Percentiles rank a stretch among this genome's conserved stretches.
Conservation (phyloP, 2,888 invertebrate species). For the Chironomus riparius region DNA sequence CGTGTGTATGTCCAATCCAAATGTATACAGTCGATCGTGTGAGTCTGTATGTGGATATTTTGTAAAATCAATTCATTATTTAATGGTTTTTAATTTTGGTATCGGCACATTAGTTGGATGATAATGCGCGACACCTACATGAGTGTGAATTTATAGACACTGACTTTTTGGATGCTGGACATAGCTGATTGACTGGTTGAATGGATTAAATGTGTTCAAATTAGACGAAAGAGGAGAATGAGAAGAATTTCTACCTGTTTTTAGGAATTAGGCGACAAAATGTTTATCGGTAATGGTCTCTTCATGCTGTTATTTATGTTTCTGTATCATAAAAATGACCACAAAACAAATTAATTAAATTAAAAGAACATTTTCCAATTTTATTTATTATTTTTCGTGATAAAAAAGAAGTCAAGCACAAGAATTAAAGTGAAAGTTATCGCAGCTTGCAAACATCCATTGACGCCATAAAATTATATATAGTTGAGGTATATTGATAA, state of each 20-base stretch:
- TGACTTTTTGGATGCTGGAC: too few relatives aligned
- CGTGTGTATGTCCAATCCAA: neutral
- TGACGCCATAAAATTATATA: neutral
- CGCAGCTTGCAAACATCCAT: too few relatives aligned
- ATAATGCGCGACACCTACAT: neutral
- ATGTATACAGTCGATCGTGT: neutral
- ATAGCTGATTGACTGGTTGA: too few relatives aligned
- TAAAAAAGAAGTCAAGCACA: too few relatives aligned
- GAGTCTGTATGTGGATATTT: neutral
- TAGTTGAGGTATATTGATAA: neutral
- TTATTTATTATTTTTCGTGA: neutral
- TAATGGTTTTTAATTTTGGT: constrained; percentile 3
- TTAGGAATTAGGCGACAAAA: neutral
- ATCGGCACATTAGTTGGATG: neutral
- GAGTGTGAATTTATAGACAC: neutral
- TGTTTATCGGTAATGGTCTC: neutral
- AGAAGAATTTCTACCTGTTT: neutral
- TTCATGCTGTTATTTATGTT: neutral
- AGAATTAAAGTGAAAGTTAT: too few relatives aligned
- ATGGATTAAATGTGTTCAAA: neutral
- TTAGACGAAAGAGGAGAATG: too few relatives aligned
- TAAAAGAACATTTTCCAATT: neutral
- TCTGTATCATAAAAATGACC: constrained; percentile 7
- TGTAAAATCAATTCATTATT: constrained; percentile 24
- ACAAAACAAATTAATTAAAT: constrained; percentile 24